phyloP scores from a whole-genome alignment of 1,140 invertebrate genomes.

The Drosophila athabasca region DNA sequence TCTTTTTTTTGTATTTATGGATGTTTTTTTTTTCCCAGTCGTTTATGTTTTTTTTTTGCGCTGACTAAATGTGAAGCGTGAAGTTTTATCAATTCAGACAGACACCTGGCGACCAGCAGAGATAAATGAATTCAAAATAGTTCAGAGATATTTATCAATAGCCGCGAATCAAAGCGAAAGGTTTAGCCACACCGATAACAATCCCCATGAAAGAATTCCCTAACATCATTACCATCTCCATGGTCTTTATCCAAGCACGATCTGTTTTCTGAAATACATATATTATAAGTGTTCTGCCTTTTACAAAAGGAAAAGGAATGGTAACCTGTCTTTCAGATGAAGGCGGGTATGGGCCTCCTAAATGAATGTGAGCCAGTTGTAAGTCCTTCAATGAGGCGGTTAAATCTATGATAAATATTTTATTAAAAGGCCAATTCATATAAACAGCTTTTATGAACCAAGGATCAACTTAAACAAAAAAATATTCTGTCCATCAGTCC shows the following conservation, averaged over 20 bases:
- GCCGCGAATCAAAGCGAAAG: slow-evolving; percentile 19
- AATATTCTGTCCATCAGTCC: no score
- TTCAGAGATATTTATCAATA: slow-evolving; percentile 63
- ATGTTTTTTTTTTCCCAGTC: slow-evolving; percentile 24
- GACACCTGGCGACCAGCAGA: slow-evolving; percentile 42
- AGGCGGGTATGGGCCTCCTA: no score
- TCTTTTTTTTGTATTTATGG: slow-evolving; percentile 49
- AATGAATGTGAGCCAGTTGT: neutral
- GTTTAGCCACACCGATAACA: slow-evolving; percentile 14
- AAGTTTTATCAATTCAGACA: slow-evolving; percentile 45
- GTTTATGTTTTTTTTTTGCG: slow-evolving; percentile 4
- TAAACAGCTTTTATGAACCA: no score
- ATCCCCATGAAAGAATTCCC: slow-evolving; percentile 24
- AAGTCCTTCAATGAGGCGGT: neutral
- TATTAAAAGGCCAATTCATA: no score
- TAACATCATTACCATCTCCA: slow-evolving; percentile 6
- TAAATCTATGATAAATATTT: no score
- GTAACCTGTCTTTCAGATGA: slow-evolving; percentile 24
- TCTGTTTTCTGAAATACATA: slow-evolving; percentile 36
- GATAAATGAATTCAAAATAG: slow-evolving; percentile 46
- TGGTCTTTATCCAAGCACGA: no score
- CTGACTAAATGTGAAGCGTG: slow-evolving; percentile 33
- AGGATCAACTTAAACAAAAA: no score
- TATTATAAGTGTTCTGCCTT: slow-evolving; percentile 26
- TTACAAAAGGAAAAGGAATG: slow-evolving; percentile 39